These are phyloP conservation scores for Siphlonurus alternatus DNA, from an alignment of 2,888 invertebrate species.

Conservation along the genomic window DNA sequence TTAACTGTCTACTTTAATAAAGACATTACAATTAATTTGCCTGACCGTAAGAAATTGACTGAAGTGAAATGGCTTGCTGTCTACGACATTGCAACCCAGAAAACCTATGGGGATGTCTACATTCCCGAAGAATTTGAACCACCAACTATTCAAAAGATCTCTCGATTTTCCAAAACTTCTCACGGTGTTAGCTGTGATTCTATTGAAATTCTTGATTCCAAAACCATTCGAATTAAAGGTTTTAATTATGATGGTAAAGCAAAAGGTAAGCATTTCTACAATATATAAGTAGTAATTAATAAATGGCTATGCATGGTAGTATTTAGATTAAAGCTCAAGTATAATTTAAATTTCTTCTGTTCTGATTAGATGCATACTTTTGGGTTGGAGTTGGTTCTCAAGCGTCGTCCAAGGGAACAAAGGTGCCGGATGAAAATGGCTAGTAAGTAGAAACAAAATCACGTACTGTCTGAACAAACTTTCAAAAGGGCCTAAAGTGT, in stretches of 20 bases:
- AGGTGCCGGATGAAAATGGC: slow-evolving; percentile 80
- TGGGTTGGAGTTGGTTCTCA: slow-evolving; percentile 82
- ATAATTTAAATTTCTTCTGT: not conserved
- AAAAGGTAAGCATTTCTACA: slow-evolving; percentile 22
- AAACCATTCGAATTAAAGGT: slow-evolving; percentile 55
- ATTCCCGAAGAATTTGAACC: slow-evolving; percentile 83
- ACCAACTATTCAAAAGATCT: slow-evolving; percentile 48
- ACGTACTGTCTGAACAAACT: no score
- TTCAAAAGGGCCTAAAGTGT: no score
- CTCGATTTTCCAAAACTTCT: slow-evolving; percentile 39
- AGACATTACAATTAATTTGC: slow-evolving; percentile 63
- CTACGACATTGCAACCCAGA: slow-evolving; percentile 64
- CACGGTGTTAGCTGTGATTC: slow-evolving; percentile 52
- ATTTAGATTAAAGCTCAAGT: not conserved
- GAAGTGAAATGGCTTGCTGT: slow-evolving; percentile 81
- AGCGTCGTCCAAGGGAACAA: slow-evolving; percentile 61
- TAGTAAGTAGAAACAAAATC: slow-evolving; percentile 64
- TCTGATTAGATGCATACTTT: slow-evolving; percentile 54
- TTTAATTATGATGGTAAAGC: slow-evolving; percentile 64
- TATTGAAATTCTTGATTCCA: slow-evolving; percentile 62
- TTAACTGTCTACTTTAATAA: slow-evolving; percentile 71
- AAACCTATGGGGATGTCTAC: slow-evolving; percentile 77
- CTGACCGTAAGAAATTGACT: slow-evolving; percentile 70
- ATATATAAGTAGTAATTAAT: not conserved
- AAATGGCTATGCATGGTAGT: not conserved